Conservation (phyloP, 2,888 invertebrate genomes). For the Dolomedes plantarius region DNA sequence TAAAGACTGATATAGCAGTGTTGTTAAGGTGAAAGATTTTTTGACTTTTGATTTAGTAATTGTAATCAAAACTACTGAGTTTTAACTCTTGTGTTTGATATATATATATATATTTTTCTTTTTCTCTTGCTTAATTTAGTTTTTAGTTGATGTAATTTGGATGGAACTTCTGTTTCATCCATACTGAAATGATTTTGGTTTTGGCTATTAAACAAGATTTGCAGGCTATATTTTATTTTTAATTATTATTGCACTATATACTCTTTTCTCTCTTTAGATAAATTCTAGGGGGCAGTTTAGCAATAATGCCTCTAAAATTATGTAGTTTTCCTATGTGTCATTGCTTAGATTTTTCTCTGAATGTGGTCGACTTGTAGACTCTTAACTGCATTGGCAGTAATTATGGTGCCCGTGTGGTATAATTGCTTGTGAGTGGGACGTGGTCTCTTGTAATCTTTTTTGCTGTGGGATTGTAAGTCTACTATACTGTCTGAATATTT, state of each 20-base stretch:
- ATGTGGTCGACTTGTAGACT: constrained; percentile 32
- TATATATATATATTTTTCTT: too few relatives aligned
- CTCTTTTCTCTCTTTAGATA: constrained; percentile 57
- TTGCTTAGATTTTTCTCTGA: constrained; percentile 61
- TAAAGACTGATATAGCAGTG: neutral
- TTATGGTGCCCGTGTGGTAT: constrained; percentile 30
- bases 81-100: neutral
- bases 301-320: constrained; percentile 46
- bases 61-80: neutral
- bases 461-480: constrained; percentile 46
- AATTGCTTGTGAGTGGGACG: constrained; percentile 30
- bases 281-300: constrained; percentile 46
- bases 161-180: neutral
- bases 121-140: neutral
- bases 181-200: neutral
- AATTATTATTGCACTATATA: constrained; percentile 48
- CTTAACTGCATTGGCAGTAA: constrained; percentile 23
- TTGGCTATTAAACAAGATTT: constrained; percentile 2
- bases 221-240: constrained; percentile 14
- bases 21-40: neutral
- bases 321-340: constrained; percentile 62
- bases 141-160: neutral
- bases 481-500: constrained; percentile 45
- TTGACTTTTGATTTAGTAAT: neutral
- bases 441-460: constrained; percentile 38